Conservation (phyloP, 2,797 vertebrate species). For the Lophius americanus region DNA sequence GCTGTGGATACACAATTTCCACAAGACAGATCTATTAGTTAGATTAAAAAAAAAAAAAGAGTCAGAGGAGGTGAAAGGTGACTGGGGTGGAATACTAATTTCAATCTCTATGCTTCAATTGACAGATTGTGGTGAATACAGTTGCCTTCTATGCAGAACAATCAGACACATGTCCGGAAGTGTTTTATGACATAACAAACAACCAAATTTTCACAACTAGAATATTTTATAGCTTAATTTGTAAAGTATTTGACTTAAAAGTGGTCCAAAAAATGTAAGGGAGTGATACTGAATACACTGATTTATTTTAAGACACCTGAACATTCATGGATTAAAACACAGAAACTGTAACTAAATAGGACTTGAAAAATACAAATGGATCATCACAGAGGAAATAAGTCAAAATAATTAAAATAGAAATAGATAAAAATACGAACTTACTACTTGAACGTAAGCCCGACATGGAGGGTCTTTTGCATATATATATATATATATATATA, state of each 20-base stretch:
- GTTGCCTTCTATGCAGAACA: constrained; percentile 49
- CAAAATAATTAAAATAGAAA: too few relatives aligned
- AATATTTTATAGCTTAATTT: constrained; percentile 21
- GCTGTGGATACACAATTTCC: constrained; percentile 78
- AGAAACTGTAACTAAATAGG: background rate
- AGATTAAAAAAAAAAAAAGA: constrained; percentile 66
- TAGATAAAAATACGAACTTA: too few relatives aligned
- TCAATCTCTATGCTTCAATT: constrained; percentile 82
- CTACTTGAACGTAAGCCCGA: too few relatives aligned
- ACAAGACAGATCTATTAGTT: constrained; percentile 76
- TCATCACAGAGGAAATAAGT: too few relatives aligned
- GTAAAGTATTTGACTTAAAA: constrained; percentile 13
- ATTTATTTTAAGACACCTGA: background rate
- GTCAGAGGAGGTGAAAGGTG: constrained; percentile 74
- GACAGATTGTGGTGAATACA: constrained; percentile 77
- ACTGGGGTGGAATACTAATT: constrained; percentile 70
- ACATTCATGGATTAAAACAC: background rate
- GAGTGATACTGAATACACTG: background rate
- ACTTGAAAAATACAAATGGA: too few relatives aligned
- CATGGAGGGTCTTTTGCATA: too few relatives aligned
- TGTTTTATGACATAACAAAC: constrained; percentile 27
- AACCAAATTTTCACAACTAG: constrained; percentile 16
- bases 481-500: too few relatives aligned
- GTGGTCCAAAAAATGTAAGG: background rate
- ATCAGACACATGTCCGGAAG: constrained; percentile 42